Conservation (phyloP, 2,888 invertebrate species). For the Lasioglossum lativentre region DNA sequence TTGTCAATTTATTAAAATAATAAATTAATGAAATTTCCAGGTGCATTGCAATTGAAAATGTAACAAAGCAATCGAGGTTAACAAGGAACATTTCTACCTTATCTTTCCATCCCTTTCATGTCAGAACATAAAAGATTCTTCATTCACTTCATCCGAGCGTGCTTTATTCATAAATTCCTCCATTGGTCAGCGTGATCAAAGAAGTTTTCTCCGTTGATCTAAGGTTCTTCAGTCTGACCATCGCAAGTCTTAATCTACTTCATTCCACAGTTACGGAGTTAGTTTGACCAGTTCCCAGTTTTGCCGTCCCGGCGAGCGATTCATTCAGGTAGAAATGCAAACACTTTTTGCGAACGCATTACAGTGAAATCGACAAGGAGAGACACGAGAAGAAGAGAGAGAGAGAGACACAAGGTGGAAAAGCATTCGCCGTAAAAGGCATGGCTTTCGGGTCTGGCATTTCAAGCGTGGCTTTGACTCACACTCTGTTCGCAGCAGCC, state of each 20-base stretch:
- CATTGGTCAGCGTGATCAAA: not conserved
- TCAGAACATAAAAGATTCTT: not conserved
- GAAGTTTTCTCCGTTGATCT: not conserved
- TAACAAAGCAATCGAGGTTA: not conserved
- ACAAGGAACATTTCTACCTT: not conserved
- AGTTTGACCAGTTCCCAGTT: not conserved
- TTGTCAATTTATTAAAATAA: not conserved
- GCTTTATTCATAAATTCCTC: not conserved
- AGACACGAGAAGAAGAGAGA: not conserved
- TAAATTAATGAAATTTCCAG: not conserved
- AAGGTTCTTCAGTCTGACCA: not conserved
- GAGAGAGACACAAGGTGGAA: conserved; percentile 5
- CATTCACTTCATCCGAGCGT: not conserved
- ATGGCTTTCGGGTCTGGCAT: conserved; percentile 27
- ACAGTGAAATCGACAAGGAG: conserved; percentile 6
- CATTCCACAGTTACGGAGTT: not conserved
- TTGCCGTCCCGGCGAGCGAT: not conserved
- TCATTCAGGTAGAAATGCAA: conserved; percentile 20
- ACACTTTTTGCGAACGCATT: conserved; percentile 20
- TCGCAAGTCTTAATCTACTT: not conserved
- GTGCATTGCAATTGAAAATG: not conserved
- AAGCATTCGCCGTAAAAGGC: conserved; percentile 39
- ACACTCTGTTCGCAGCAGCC: conserved; percentile 22
- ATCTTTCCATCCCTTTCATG: not conserved
- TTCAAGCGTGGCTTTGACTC: conserved; percentile 46